Base-by-base conservation (phyloP, 2,797 vertebrate species). In the Lutjanus campechanus region DNA sequence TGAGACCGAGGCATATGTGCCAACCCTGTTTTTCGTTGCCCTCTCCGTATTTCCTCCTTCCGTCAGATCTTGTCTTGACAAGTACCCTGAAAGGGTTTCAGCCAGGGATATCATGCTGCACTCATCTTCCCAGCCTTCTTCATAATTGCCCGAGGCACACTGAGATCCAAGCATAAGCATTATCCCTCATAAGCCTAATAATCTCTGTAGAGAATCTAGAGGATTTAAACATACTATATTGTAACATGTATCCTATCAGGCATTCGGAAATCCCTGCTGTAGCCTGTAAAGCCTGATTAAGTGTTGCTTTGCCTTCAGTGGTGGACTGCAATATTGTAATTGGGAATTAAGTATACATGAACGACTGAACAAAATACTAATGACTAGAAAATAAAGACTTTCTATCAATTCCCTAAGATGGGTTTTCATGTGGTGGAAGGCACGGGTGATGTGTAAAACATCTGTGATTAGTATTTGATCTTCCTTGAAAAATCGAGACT, bases 151-250 rank as follows among this genome's bases (percentile, higher is more conserved):
- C 49, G 56, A 74, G 70, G 73, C 65, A 63, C 56, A 54, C 41
- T 53, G 22, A 60, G 47, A 82, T 79, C 51, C 10, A 53, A 64
- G 70, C 66, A 69, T 12, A 19, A 47, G 62, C 62, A 64, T 79
- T 73, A 82, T 72, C 73, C 66, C n/a, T 74, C 59, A 75, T 80
- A 82, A 85, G 44, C 69, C 76, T 58, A 53, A 74, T 85, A 72
- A 85, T 82, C 79, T 82, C 65, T 80, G 69, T 25, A 15, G 58
- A 70, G 65, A 82, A 82, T 87, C 65, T 49, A 8, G 43, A 54
- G 55, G 65, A 76, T 76, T 77, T 73, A 73, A 62, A 63, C 61
- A 22, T 53, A 13, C 62, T 66, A 53, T 59, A 78, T 55, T 58
- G 67, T 64, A 68, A 69, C 63, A 78, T 78, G 47, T 68, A 60